A percentile compares a stretch with the other conserved stretches of the same genome.
These are phyloP conservation scores for Rutilus rutilus DNA, from an alignment of 2,113 vertebrate species.

Conservation along the genomic window DNA sequence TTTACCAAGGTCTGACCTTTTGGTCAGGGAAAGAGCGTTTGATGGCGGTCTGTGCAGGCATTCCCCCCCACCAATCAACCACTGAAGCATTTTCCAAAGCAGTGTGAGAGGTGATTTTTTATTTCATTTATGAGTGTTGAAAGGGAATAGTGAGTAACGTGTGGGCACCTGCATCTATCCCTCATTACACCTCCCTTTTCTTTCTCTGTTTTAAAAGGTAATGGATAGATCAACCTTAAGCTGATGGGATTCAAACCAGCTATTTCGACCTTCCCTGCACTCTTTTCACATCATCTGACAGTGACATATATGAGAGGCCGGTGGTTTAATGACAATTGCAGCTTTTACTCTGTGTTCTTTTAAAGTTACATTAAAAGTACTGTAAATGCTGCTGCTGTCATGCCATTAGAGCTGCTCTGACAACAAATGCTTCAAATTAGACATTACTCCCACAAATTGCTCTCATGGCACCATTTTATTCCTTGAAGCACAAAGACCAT, in stretches of 20 bases:
- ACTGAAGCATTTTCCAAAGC: conserved; percentile 36
- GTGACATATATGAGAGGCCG: neutral
- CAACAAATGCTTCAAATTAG: conserved; percentile 32
- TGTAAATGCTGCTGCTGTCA: neutral
- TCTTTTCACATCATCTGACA: conserved; percentile 23
- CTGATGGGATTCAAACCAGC: conserved; percentile 25
- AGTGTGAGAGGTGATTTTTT: conserved; percentile 41
- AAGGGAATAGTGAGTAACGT: conserved; percentile 36
- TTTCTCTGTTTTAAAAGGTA: conserved; percentile 17
- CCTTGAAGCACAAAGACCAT: neutral
- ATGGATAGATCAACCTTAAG: conserved; percentile 14
- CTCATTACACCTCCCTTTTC: conserved; percentile 29
- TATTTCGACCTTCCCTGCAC: conserved; percentile 12
- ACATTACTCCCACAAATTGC: conserved; percentile 3
- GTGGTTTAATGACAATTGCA: conserved; percentile 15
- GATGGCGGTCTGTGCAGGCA: conserved; percentile 32
- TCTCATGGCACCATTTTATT: conserved; percentile 10
- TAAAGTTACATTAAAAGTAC: conserved; percentile 31
- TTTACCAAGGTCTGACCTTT: conserved; percentile 54
- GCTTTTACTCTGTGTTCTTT: conserved; percentile 14
- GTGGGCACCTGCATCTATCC: conserved; percentile 28
- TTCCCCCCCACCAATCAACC: conserved; percentile 25
- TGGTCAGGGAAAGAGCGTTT: conserved; percentile 42
- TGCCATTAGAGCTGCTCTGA: conserved; percentile 6
- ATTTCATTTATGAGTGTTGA: conserved; percentile 28